Base-by-base conservation (phyloP, 2,797 vertebrate species). In the Glossophaga mutica region DNA sequence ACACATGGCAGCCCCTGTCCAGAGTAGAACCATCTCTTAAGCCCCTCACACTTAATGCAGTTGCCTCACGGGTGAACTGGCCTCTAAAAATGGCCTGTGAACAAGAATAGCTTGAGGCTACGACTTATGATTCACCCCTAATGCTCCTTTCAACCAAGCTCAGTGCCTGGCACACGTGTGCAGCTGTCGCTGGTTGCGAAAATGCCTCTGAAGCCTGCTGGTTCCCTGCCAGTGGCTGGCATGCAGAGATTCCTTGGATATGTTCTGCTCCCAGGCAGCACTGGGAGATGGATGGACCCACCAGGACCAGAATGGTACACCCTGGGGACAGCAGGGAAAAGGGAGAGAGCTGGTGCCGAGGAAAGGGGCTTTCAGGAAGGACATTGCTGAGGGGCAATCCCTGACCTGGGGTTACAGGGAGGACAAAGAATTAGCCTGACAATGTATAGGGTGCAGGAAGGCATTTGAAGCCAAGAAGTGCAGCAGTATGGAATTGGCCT, bases 311-410 rank as follows among this genome's bases (percentile, higher is more conserved):
- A 68, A 34, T 7, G 5, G 2, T 71, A 44, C 22, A 26, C 70
- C 34, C 6, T 4, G 3, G n/a, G 42, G 14, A 32, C 26, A 65
- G 32, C 15, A 62, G 8, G 52, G 34, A 34, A 39, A 32, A 44
- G 29, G 48, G 16, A 16, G 9, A 67, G 44, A 55, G 10, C 62
- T 39, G 3, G 1, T 34, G 39, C 21, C 9, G 19, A 42, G 71
- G 68, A 21, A n/a, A 59, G 39, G 19, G 29, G 6, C n/a, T 83
- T 83, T 48, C 42, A 2, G 74, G 59, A 24, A 93, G 15, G 6
- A 14, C 2, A 1, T 46, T 67, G 16, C 65, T 3, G 0, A 52
- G 39, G 9, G 9, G 1, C 1, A 7, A n/a, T 18, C 21, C 48
- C 7, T 73, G 21, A 42, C 55, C 84, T 12, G 4, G 32, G 44